Conservation (phyloP, 2,888 invertebrate genomes). For the Biston betularia region DNA sequence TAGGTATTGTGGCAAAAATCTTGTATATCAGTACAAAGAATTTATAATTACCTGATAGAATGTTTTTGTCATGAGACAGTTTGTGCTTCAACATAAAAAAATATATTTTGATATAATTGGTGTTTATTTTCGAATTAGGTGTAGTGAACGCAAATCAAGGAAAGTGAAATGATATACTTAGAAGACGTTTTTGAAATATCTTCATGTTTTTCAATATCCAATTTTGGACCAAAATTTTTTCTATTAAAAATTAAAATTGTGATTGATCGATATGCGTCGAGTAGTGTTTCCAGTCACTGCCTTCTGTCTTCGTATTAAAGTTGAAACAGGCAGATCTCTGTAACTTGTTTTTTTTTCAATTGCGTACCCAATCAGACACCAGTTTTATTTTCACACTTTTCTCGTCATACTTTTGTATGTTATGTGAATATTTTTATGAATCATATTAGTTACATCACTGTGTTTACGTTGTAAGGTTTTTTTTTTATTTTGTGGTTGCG, state of each 20-base stretch:
- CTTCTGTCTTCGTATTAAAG: background rate
- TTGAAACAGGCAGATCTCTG: background rate
- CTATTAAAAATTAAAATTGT: slow-evolving; percentile 15
- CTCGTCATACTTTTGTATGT: slow-evolving; percentile 42
- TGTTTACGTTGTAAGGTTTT: slow-evolving; percentile 52
- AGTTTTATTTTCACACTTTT: slow-evolving; percentile 7
- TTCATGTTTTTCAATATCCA: slow-evolving; percentile 49
- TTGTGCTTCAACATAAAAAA: slow-evolving; percentile 64
- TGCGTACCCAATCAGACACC: background rate
- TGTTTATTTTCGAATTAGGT: slow-evolving; percentile 65
- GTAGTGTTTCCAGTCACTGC: slow-evolving; percentile 21
- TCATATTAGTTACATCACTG: slow-evolving; percentile 52
- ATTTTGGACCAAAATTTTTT: slow-evolving; percentile 67
- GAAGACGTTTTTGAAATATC: slow-evolving; percentile 52
- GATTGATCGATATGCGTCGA: slow-evolving; percentile 8
- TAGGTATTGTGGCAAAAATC: slow-evolving; percentile 66
- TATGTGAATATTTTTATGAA: slow-evolving; percentile 42
- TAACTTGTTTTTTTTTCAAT: background rate
- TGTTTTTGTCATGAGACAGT: slow-evolving; percentile 62
- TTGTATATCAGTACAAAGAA: slow-evolving; percentile 84
- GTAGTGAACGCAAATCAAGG: slow-evolving; percentile 42
- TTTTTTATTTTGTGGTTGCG: slow-evolving; percentile 53
- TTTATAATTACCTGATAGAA: slow-evolving; percentile 59
- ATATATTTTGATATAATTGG: slow-evolving; percentile 78
- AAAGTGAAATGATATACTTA: slow-evolving; percentile 27